A percentile compares a stretch with the other conserved stretches of the same genome.
phyloP scores from a whole-genome alignment of 2,888 invertebrate species.

The Tortrix viridana region DNA sequence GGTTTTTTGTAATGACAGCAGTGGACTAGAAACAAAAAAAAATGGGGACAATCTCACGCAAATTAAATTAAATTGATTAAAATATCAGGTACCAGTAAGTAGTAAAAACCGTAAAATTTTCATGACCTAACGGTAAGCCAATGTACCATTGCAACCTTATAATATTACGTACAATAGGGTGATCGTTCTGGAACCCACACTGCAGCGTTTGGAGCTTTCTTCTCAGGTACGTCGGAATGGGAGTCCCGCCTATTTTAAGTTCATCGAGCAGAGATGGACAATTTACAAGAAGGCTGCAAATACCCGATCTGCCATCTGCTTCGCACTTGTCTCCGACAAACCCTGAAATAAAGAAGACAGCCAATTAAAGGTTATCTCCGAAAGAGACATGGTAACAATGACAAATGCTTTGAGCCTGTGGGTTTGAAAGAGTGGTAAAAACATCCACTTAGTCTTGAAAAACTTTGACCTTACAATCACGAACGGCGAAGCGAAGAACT shows the following conservation, averaged over 20 bases:
- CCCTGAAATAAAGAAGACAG: slow-evolving; percentile 40
- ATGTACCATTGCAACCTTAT: background rate
- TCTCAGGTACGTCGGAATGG: slow-evolving; percentile 34
- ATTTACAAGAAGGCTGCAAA: slow-evolving; percentile 33
- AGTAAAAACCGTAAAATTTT: too few relatives aligned
- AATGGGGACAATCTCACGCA: too few relatives aligned
- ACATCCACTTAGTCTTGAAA: too few relatives aligned
- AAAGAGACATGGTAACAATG: background rate
- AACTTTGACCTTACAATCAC: too few relatives aligned
- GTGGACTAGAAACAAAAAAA: too few relatives aligned
- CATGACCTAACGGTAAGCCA: too few relatives aligned
- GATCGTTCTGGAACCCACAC: slow-evolving; percentile 41
- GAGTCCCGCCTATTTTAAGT: slow-evolving; percentile 33
- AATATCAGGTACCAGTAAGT: too few relatives aligned
- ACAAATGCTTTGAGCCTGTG: too few relatives aligned
- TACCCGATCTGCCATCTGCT: slow-evolving; percentile 31
- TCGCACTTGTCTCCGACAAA: slow-evolving; percentile 46
- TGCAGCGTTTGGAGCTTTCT: slow-evolving; percentile 31
- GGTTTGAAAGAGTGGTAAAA: too few relatives aligned
- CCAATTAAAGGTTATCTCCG: background rate
- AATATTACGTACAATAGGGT: slow-evolving; percentile 39
- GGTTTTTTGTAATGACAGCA: too few relatives aligned
- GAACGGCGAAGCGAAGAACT: too few relatives aligned
- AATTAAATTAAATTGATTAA: too few relatives aligned
- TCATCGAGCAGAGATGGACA: slow-evolving; percentile 36